Conservation (phyloP, 2,888 invertebrate species). For the Pheosia gnoma region DNA sequence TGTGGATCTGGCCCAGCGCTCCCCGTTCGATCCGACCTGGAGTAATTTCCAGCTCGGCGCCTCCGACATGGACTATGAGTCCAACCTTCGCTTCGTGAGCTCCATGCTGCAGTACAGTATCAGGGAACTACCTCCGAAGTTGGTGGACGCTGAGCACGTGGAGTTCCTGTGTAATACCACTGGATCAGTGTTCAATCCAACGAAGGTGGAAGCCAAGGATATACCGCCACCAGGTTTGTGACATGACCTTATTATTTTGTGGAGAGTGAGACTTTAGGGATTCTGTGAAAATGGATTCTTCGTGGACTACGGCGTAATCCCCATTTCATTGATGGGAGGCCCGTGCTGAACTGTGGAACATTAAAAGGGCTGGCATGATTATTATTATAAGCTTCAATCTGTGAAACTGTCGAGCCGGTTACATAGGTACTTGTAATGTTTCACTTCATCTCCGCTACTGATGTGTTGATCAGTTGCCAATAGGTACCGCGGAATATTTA, state of each 20-base stretch:
- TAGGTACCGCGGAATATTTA: background rate
- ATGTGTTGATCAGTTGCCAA: constrained; percentile 1
- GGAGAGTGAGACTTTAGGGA: too few species aligned
- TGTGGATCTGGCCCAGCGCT: constrained; percentile 90
- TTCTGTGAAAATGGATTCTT: too few species aligned
- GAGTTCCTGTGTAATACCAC: constrained; percentile 86
- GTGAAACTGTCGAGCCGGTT: too few species aligned
- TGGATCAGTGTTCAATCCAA: constrained; percentile 91
- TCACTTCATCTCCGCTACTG: background rate
- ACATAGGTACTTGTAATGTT: too few species aligned
- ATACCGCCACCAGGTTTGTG: constrained; percentile 87
- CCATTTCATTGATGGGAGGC: too few species aligned
- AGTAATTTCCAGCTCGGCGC: constrained; percentile 88
- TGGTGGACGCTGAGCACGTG: constrained; percentile 51
- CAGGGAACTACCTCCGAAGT: constrained; percentile 87
- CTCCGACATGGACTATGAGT: constrained; percentile 86
- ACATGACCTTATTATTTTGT: background rate
- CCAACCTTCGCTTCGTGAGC: constrained; percentile 88
- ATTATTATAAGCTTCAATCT: too few species aligned
- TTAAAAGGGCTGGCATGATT: too few species aligned
- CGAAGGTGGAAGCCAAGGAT: constrained; percentile 77
- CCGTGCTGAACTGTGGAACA: too few species aligned
- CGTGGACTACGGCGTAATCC: too few species aligned
- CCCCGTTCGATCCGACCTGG: constrained; percentile 93
- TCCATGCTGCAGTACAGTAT: constrained; percentile 89